Evolutionary conservation across 1,140 invertebrate genomes (phyloP).

Genomic region (Drusus annulatus): DNA sequence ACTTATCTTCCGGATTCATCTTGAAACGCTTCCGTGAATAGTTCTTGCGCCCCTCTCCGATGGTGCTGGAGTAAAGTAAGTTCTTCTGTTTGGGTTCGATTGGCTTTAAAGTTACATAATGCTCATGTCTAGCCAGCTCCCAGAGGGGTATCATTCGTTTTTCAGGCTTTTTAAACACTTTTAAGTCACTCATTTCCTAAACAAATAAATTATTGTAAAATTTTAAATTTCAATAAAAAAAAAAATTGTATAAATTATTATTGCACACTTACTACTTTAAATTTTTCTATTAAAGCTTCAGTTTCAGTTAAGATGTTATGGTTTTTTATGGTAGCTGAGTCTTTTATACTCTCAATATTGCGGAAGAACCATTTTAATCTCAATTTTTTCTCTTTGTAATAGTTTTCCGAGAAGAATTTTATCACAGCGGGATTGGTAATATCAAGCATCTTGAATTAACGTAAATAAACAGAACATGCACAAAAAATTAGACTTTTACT

Average conservation of each 20-base stretch:
- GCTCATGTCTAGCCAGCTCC: slow-evolving; percentile 21
- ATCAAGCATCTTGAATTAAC: slow-evolving; percentile 1
- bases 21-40: slow-evolving; percentile 65
- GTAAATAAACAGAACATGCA: too few species aligned
- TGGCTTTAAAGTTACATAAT: slow-evolving; percentile 62
- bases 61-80: slow-evolving; percentile 63
- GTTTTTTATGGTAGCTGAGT: not conserved
- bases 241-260: not conserved
- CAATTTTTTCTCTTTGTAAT: slow-evolving; percentile 17
- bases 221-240: too few species aligned
- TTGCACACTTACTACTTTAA: slow-evolving; percentile 25
- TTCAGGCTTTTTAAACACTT: slow-evolving; percentile 16
- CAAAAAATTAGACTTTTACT: too few species aligned
- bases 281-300: slow-evolving; percentile 11
- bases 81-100: slow-evolving; percentile 63
- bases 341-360: slow-evolving; percentile 25
- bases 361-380: slow-evolving; percentile 29
- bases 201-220: not conserved
- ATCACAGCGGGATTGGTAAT: slow-evolving; percentile 16
- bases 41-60: slow-evolving; percentile 62
- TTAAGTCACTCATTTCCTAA: slow-evolving; percentile 32
- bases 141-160: slow-evolving; percentile 8
- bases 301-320: not conserved
- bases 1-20: slow-evolving; percentile 68
- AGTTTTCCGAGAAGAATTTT: slow-evolving; percentile 8